Base-by-base conservation (phyloP, 2,888 invertebrate genomes). In the Danaus chrysippus region DNA sequence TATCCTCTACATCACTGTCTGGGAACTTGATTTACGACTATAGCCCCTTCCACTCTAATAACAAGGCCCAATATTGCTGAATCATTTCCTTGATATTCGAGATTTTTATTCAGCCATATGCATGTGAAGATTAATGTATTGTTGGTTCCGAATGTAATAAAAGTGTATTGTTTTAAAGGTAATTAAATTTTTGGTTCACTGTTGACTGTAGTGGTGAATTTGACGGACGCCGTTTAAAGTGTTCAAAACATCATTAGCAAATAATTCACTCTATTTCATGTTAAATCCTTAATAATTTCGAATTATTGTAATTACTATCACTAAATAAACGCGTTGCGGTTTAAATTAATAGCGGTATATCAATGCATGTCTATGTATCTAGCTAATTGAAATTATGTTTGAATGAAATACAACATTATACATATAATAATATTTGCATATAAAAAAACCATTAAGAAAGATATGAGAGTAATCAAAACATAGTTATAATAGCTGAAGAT, bases 61-160 rank as follows among this genome's bases (percentile, higher is more conserved):
- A 63, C 56, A 65, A 64, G 59, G 42, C 43, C 54, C 55, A 66
- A 59, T 59, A 56, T 59, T 13, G 66, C 66, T 64, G 62, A 62
- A 42, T 66, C 66, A 64, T 53, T 59, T 63, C 55, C 54, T 49
- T 42, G 46, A 54, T 63, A 63, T 53, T 54, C 15, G 13, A 54
- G 56, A 59, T 44, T 56, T 62, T 56, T 59, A 55, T 59, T 42
- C 54, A 54, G 57, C 59, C 56, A 59, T 64, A 61, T 63, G 66
- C 59, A 64, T 61, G 56, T 54, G 49, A 66, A 62, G 62, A 66
- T 64, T 64, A 61, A 66, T 66, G 58, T 63, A 42, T 54, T 56
- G n/a, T 42, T 42, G 60, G 49, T 49, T 49, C 49, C 49, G 49
- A 2, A 49, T 49, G 17, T 17, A 10, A 17, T 49, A 17, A 49